Percentiles rank a stretch among this genome's conserved stretches.
Evolutionary conservation across 2,888 invertebrate species (phyloP).

Genomic region (Machimus rusticus): DNA sequence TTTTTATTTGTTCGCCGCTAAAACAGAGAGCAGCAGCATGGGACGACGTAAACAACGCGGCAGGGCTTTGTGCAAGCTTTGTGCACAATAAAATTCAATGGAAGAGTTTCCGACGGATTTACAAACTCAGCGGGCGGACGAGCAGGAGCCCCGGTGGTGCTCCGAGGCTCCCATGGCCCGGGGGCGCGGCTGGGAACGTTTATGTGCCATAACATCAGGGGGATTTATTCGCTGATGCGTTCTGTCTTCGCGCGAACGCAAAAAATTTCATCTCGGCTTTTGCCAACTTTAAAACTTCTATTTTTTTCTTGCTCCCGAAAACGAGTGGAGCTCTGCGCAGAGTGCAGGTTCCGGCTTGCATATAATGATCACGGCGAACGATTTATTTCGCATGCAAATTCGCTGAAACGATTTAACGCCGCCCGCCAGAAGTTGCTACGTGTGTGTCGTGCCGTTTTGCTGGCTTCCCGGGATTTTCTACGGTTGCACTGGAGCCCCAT

Average conservation of each 20-base stretch:
- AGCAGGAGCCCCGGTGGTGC: neutral
- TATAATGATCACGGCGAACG: neutral
- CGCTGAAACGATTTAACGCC: neutral
- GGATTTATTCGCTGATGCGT: neutral
- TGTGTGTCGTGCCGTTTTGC: neutral
- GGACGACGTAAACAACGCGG: neutral
- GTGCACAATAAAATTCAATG: conserved; percentile 25
- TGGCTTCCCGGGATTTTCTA: neutral
- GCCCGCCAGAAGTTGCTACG: neutral
- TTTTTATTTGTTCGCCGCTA: neutral
- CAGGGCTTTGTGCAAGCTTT: neutral
- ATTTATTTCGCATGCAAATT: conserved; percentile 6
- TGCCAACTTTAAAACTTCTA: neutral
- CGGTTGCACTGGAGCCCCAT: neutral
- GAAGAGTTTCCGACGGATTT: conserved; percentile 13
- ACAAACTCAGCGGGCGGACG: conserved; percentile 2
- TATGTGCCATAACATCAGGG: neutral
- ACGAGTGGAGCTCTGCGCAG: neutral
- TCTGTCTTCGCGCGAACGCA: neutral
- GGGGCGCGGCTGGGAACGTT: neutral
- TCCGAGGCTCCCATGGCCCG: neutral
- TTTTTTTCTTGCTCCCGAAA: neutral
- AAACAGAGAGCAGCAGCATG: neutral
- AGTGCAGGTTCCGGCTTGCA: neutral
- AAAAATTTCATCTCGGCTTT: neutral